Evolutionary conservation across 2,113 vertebrate species (phyloP).

Genomic region (Perca flavescens): DNA sequence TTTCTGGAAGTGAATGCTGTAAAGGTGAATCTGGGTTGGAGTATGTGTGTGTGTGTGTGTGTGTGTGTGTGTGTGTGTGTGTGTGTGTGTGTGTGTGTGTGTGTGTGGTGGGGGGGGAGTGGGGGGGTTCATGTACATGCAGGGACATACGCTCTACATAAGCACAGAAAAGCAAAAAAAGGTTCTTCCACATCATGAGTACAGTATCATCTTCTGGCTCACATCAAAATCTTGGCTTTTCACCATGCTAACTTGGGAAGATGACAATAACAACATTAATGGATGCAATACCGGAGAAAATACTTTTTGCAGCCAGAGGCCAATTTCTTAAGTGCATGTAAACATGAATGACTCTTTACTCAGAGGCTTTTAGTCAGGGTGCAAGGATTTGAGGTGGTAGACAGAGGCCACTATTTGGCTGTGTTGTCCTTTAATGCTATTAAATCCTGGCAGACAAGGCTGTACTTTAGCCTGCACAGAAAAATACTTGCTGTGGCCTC

Average conservation of each 20-base stretch:
- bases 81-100: slow-evolving; percentile 20
- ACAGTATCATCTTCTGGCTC: slow-evolving; percentile 11
- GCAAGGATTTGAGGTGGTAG: neutral
- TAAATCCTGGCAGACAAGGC: slow-evolving; percentile 1
- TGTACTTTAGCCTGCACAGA: neutral
- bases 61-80: slow-evolving; percentile 13
- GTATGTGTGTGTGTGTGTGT: slow-evolving; percentile 20
- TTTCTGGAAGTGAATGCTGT: slow-evolving; percentile 81
- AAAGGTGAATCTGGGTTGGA: slow-evolving; percentile 46
- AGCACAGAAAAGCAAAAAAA: neutral
- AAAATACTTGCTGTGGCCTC: neutral
- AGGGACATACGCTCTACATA: slow-evolving; percentile 10
- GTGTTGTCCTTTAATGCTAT: neutral
- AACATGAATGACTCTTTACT: slow-evolving; percentile 4
- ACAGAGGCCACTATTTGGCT: neutral
- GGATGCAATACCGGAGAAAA: neutral
- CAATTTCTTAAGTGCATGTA: neutral
- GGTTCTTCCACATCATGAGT: slow-evolving; percentile 2
- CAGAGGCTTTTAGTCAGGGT: neutral
- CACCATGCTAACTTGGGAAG: slow-evolving; percentile 43
- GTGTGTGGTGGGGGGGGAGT: slow-evolving; percentile 10
- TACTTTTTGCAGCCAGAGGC: neutral
- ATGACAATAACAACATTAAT: neutral
- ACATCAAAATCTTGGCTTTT: slow-evolving; percentile 45
- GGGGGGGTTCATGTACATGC: slow-evolving; percentile 43